phyloP scores from a whole-genome alignment of 2,797 vertebrate species.

The Phalloptychus januarius region DNA sequence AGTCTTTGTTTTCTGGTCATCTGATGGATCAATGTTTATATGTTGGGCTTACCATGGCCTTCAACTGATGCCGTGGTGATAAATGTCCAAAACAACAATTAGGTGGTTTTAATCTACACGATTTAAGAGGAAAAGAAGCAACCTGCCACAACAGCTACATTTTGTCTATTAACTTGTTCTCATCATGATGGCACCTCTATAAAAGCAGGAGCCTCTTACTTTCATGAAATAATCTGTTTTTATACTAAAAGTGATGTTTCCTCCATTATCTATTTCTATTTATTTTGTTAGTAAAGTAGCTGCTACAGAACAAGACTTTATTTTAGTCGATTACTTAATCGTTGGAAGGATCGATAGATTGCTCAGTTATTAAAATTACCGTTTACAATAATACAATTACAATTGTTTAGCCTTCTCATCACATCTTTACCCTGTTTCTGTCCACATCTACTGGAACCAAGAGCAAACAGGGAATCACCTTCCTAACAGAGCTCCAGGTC shows the following conservation, averaged over 20 bases:
- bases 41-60: neutral
- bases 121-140: neutral
- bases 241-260: too few species aligned
- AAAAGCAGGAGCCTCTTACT: neutral
- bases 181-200: neutral
- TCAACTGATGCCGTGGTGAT: neutral
- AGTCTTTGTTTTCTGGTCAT: neutral
- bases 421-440: slow-evolving; percentile 15
- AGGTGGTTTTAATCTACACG: neutral
- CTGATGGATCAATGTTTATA: neutral
- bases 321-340: too few species aligned
- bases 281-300: too few species aligned
- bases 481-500: neutral
- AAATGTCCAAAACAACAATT: neutral
- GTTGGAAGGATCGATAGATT: too few species aligned
- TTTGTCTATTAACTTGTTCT: neutral
- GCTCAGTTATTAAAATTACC: too few species aligned
- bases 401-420: slow-evolving; percentile 9
- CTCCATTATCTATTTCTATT: too few species aligned
- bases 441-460: slow-evolving; percentile 21
- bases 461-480: slow-evolving; percentile 15
- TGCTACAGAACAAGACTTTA: too few species aligned
- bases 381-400: neutral
- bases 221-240: too few species aligned
- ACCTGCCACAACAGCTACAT: neutral